These are phyloP conservation scores for Lasioglossum calceatum DNA, from an alignment of 2,888 invertebrate species.

Conservation along the genomic window DNA sequence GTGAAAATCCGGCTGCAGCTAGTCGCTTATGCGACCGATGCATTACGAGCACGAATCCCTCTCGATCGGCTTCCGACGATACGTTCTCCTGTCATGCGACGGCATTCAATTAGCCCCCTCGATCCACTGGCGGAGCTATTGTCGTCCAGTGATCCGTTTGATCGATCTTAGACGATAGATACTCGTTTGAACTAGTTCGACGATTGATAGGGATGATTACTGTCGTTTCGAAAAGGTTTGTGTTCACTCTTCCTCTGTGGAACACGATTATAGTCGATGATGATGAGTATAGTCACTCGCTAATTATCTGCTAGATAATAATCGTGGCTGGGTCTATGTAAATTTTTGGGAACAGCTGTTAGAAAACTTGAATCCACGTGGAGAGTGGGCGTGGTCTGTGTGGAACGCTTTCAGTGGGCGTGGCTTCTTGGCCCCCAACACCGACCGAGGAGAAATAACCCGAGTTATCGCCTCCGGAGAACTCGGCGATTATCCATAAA, in stretches of 20 bases:
- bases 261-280: neutral
- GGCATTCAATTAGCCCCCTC: neutral
- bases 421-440: neutral
- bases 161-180: neutral
- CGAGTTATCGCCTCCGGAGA: neutral
- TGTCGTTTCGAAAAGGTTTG: neutral
- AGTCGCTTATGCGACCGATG: constrained; percentile 41
- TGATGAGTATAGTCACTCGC: neutral
- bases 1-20: constrained; percentile 53
- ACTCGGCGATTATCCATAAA: neutral
- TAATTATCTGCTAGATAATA: neutral
- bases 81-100: constrained; percentile 28
- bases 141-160: neutral
- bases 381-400: neutral
- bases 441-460: neutral
- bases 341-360: neutral
- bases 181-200: neutral
- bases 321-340: neutral
- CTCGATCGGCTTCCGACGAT: constrained; percentile 18
- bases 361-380: neutral
- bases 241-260: neutral
- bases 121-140: neutral
- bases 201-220: neutral
- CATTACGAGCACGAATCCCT: constrained; percentile 44
- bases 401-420: neutral